Percentiles rank a stretch among this genome's conserved stretches.
phyloP scores from a whole-genome alignment of 1,140 invertebrate species.

The Drosophila obscura region DNA sequence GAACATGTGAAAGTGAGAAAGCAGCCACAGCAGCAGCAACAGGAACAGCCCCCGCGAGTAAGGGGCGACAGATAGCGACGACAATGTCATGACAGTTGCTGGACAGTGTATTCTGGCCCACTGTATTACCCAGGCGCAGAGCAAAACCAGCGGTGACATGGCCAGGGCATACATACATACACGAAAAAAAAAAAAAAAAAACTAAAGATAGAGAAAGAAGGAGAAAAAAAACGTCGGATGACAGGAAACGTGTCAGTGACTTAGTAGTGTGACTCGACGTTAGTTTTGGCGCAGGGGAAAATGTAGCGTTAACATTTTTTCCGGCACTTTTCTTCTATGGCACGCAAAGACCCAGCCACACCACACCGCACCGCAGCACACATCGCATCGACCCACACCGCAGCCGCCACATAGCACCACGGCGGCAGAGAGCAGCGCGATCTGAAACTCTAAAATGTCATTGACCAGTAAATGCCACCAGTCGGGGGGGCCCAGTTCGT shows the following conservation, averaged over 20 bases:
- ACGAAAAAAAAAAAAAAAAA: constrained; percentile 6
- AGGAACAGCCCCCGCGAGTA: constrained; percentile 1
- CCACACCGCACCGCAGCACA: background rate
- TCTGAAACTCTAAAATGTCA: constrained; percentile 70
- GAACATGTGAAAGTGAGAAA: constrained; percentile 72
- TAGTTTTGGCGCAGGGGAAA: constrained; percentile 60
- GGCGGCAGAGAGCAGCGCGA: constrained; percentile 8
- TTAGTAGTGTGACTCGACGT: constrained; percentile 65
- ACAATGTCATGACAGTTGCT: too few species aligned
- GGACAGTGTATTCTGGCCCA: too few species aligned
- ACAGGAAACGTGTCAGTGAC: constrained; percentile 65
- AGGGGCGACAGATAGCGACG: too few species aligned
- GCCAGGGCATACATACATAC: constrained; percentile 22
- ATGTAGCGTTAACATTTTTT: constrained; percentile 68
- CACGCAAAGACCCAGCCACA: constrained; percentile 46
- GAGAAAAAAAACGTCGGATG: constrained; percentile 44
- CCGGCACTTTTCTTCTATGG: constrained; percentile 66
- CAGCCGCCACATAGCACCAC: background rate
- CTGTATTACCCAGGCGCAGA: background rate
- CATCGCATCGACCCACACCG: constrained; percentile 20
- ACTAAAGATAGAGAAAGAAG: constrained; percentile 8
- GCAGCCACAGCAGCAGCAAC: constrained; percentile 17
- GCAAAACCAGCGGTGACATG: constrained; percentile 45
- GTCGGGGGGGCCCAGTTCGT: constrained; percentile 46
- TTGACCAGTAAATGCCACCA: constrained; percentile 77